A percentile compares a stretch with the other conserved stretches of the same genome.
Conservation (phyloP, 2,113 vertebrate species). For the Dinomys branickii region DNA sequence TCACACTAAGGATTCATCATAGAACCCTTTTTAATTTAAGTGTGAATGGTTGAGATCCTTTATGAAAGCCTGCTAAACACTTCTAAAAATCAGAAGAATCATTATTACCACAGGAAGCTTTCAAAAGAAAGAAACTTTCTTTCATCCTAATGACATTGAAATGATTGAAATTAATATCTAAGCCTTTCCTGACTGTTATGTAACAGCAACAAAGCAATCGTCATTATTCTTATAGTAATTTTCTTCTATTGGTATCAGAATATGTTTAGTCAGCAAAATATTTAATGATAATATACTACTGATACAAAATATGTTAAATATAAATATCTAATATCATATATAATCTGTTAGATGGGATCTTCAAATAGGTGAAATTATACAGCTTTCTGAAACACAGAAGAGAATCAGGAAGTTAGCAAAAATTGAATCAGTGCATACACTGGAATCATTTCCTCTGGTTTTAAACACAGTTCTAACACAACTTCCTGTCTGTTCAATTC, state of each 20-base stretch:
- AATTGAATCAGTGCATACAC: neutral
- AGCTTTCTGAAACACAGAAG: slow-evolving; percentile 29
- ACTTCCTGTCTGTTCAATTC: neutral
- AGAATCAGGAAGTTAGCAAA: neutral
- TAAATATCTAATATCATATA: neutral
- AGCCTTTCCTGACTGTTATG: slow-evolving; percentile 20
- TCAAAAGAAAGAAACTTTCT: slow-evolving; percentile 34
- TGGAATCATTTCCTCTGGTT: neutral
- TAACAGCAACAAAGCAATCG: slow-evolving; percentile 49
- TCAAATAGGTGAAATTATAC: neutral
- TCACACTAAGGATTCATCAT: slow-evolving; percentile 62
- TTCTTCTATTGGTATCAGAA: neutral
- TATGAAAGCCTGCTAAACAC: slow-evolving; percentile 50
- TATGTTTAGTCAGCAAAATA: slow-evolving; percentile 40
- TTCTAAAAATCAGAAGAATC: slow-evolving; percentile 38
- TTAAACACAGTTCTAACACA: slow-evolving; percentile 1
- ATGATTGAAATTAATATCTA: slow-evolving; percentile 50
- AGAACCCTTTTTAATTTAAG: slow-evolving; percentile 59
- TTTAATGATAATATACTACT: neutral
- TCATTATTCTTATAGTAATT: neutral
- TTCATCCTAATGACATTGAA: slow-evolving; percentile 46
- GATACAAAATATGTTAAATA: neutral
- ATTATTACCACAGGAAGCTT: slow-evolving; percentile 27
- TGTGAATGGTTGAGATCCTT: slow-evolving; percentile 61
- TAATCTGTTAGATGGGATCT: neutral